Evolutionary conservation across 2,113 vertebrate genomes (phyloP).

Genomic region (Rhabdomys dilectus): DNA sequence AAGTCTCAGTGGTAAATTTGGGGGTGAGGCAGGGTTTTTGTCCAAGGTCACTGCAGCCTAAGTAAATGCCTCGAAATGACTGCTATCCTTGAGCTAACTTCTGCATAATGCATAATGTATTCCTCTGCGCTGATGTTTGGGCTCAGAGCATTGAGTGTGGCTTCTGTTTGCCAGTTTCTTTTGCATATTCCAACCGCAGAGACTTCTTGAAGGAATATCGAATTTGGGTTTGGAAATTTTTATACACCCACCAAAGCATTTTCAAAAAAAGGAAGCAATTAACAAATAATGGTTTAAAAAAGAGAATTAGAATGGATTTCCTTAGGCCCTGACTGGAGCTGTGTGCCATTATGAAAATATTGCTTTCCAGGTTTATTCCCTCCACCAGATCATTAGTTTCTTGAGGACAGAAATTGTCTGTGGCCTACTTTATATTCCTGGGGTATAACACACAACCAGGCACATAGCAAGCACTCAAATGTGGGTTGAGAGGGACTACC

Average conservation of each 20-base stretch:
- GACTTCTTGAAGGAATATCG: not conserved
- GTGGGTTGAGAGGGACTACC: constrained; percentile 55
- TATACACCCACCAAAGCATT: constrained; percentile 13
- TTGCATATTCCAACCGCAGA: constrained; percentile 16
- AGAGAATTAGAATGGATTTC: constrained; percentile 42
- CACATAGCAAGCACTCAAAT: constrained; percentile 55
- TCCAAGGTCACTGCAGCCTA: constrained; percentile 2
- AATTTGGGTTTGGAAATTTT: constrained; percentile 32
- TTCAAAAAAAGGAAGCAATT: not conserved
- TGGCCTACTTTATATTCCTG: constrained; percentile 68
- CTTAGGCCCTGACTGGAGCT: not conserved
- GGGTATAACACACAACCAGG: constrained; percentile 60
- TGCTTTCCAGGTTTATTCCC: not conserved
- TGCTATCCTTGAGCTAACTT: not conserved
- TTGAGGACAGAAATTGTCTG: not conserved
- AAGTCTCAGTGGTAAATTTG: not conserved
- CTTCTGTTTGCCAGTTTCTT: constrained; percentile 16
- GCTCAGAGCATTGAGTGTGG: not conserved
- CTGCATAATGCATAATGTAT: not conserved
- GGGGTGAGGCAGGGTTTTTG: not conserved
- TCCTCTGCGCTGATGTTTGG: not conserved
- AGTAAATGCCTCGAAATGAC: not conserved
- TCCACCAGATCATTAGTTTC: not conserved
- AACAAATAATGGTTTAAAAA: not conserved
- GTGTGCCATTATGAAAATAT: not conserved